Evolutionary conservation across 2,888 invertebrate genomes (phyloP).

Genomic region (Beris morrisii): DNA sequence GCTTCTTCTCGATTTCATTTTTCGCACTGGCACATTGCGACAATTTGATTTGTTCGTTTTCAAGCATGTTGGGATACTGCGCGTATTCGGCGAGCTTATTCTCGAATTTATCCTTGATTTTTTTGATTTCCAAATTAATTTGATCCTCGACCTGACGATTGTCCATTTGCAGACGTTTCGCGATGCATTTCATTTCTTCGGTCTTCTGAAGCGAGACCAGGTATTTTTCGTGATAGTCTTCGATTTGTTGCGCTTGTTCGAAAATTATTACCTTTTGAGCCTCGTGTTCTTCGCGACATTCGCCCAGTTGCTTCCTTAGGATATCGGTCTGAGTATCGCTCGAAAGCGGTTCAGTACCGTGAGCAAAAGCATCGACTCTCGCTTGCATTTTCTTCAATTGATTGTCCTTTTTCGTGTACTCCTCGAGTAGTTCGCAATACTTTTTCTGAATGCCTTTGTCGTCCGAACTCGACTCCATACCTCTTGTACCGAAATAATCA

Average conservation of each 20-base stretch:
- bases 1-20: slow-evolving; percentile 46
- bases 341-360: not conserved
- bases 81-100: slow-evolving; percentile 49
- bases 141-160: slow-evolving; percentile 51
- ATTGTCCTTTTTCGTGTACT: slow-evolving; percentile 50
- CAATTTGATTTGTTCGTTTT: slow-evolving; percentile 48
- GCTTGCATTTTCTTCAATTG: slow-evolving; percentile 39
- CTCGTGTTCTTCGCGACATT: slow-evolving; percentile 49
- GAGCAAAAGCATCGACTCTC: slow-evolving; percentile 4
- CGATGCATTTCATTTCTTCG: slow-evolving; percentile 51
- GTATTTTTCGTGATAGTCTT: slow-evolving; percentile 51
- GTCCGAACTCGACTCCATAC: slow-evolving; percentile 1
- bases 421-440: slow-evolving; percentile 48
- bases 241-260: slow-evolving; percentile 49
- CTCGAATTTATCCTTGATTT: slow-evolving; percentile 48
- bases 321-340: slow-evolving; percentile 34
- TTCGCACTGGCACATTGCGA: slow-evolving; percentile 49
- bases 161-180: slow-evolving; percentile 49
- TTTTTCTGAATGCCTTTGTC: slow-evolving; percentile 48
- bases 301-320: slow-evolving; percentile 48
- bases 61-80: slow-evolving; percentile 48
- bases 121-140: slow-evolving; percentile 51
- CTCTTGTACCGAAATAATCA: slow-evolving; percentile 18
- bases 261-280: slow-evolving; percentile 50
- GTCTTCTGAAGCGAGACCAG: slow-evolving; percentile 51